phyloP scores from a whole-genome alignment of 1,140 invertebrate genomes.

The Brachystomella parvula region DNA sequence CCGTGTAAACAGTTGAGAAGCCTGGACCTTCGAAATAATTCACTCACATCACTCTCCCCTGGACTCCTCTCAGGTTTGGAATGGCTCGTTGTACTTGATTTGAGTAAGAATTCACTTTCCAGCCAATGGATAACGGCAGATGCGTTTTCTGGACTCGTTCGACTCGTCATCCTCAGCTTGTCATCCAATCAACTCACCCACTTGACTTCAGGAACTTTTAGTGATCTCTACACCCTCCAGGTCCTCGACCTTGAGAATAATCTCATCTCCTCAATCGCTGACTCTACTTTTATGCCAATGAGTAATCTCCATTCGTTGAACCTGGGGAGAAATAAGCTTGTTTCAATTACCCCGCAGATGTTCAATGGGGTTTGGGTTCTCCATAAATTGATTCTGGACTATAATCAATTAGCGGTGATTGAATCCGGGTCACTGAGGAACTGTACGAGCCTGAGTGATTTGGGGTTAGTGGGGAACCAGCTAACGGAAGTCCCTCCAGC shows the following conservation, averaged over 20 bases:
- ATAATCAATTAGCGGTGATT: constrained; percentile 61
- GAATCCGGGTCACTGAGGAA: constrained; percentile 68
- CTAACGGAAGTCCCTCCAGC: constrained; percentile 70
- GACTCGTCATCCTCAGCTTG: constrained; percentile 65
- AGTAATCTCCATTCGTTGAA: constrained; percentile 43
- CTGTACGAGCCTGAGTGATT: constrained; percentile 68
- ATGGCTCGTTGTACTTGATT: constrained; percentile 65
- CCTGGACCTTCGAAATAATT: constrained; percentile 71
- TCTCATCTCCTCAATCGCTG: constrained; percentile 59
- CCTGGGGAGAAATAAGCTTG: constrained; percentile 45
- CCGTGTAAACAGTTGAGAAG: constrained; percentile 52
- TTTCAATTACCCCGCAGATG: constrained; percentile 58
- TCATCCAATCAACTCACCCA: constrained; percentile 61
- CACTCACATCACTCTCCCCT: constrained; percentile 63
- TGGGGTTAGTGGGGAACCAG: constrained; percentile 75
- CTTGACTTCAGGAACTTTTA: constrained; percentile 63
- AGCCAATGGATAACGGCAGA: constrained; percentile 68
- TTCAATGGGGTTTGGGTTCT: constrained; percentile 63
- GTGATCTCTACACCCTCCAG: constrained; percentile 65
- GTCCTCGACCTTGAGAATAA: constrained; percentile 68
- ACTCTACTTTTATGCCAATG: constrained; percentile 63
- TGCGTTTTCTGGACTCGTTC: constrained; percentile 62
- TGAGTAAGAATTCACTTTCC: constrained; percentile 67
- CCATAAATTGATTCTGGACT: constrained; percentile 51
- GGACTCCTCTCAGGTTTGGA: constrained; percentile 65